Evolutionary conservation across 2,797 vertebrate genomes (phyloP).

Genomic region (Jordanella pulchra): DNA sequence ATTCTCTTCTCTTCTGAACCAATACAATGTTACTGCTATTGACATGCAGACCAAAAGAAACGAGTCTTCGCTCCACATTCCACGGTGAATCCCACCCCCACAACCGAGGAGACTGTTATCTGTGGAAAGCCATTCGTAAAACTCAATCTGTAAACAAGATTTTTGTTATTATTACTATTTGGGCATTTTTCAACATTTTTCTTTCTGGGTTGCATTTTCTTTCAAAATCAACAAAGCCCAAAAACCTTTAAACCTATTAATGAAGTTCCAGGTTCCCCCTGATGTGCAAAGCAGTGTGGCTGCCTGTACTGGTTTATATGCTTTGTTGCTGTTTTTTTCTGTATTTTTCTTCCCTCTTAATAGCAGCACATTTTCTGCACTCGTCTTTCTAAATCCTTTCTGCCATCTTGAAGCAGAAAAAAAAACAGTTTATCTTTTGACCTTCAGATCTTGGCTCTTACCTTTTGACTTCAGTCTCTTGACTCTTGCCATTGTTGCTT

Average conservation of each 20-base stretch:
- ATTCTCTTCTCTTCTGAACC: no score
- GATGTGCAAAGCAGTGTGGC: constrained; percentile 28
- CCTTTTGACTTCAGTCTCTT: constrained; percentile 11
- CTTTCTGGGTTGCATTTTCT: no score
- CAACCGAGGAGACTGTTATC: no score
- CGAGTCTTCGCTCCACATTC: no score
- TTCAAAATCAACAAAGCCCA: no score
- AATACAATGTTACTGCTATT: no score
- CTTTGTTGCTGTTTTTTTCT: constrained; percentile 16
- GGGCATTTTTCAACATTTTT: no score
- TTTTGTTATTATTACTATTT: no score
- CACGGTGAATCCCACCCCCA: no score
- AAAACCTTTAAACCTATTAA: neutral
- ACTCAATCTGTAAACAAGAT: no score
- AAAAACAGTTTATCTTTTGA: constrained; percentile 29
- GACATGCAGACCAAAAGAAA: no score
- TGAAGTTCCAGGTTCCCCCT: neutral
- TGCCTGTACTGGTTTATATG: constrained; percentile 43
- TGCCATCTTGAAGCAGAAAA: constrained; percentile 16
- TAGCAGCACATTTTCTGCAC: constrained; percentile 13
- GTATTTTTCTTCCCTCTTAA: constrained; percentile 8
- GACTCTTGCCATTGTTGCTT: neutral
- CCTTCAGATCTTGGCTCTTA: constrained; percentile 24
- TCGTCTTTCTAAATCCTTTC: constrained; percentile 4
- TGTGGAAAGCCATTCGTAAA: no score